A percentile compares a stretch with the other conserved stretches of the same genome.
These are phyloP conservation scores for Sesamia inferens DNA, from an alignment of 2,888 invertebrate genomes.

Conservation along the genomic window DNA sequence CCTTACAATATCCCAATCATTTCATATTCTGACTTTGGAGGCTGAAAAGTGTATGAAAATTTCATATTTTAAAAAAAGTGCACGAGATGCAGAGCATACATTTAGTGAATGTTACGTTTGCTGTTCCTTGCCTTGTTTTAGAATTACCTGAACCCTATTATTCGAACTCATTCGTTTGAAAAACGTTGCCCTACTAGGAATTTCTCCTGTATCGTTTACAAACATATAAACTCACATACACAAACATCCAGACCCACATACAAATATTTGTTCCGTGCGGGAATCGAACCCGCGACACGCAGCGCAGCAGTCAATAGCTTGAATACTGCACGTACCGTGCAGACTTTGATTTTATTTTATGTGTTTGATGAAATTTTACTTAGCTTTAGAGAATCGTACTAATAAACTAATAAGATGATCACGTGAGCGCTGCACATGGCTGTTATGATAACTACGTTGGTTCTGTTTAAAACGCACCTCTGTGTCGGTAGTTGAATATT, in stretches of 20 bases:
- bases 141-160: background rate
- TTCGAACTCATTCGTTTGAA: background rate
- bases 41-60: slow-evolving; percentile 31
- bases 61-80: slow-evolving; percentile 13
- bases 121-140: too few species aligned
- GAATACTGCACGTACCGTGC: too few species aligned
- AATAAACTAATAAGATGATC: background rate
- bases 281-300: too few species aligned
- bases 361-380: background rate
- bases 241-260: too few species aligned
- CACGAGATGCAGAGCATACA: background rate
- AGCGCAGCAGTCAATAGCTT: too few species aligned
- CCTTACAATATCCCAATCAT: slow-evolving; percentile 45
- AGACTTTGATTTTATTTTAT: background rate
- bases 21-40: slow-evolving; percentile 31
- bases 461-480: slow-evolving; percentile 2
- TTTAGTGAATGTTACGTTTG: background rate
- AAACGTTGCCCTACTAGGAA: too few species aligned
- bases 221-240: too few species aligned
- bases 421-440: background rate
- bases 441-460: background rate
- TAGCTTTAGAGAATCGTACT: background rate
- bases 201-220: too few species aligned
- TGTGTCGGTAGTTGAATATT: slow-evolving; percentile 41
- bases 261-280: too few species aligned